phyloP scores from a whole-genome alignment of 2,797 vertebrate genomes.

The Rachycentron canadum region DNA sequence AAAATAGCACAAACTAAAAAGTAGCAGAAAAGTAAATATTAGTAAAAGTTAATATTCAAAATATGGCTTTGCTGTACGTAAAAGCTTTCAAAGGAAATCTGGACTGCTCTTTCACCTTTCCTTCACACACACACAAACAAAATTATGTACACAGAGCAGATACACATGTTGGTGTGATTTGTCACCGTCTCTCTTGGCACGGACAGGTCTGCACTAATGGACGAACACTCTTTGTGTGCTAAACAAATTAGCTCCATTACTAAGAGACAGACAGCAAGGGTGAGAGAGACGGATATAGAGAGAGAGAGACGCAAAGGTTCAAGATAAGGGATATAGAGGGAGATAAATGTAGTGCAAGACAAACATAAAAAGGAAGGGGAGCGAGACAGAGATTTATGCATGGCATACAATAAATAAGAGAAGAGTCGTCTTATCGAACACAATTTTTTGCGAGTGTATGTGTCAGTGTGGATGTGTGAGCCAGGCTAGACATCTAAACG shows the following conservation, averaged over 20 bases:
- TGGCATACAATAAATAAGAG: slow-evolving; percentile 22
- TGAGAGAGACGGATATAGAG: slow-evolving; percentile 44
- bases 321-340: slow-evolving; percentile 38
- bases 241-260: slow-evolving; percentile 89
- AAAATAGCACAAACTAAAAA: no score
- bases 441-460: slow-evolving; percentile 26
- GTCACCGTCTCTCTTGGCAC: slow-evolving; percentile 82
- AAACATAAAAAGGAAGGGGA: slow-evolving; percentile 37
- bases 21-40: no score
- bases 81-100: slow-evolving; percentile 4
- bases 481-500: slow-evolving; percentile 67
- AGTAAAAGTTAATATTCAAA: slow-evolving; percentile 3
- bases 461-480: slow-evolving; percentile 45
- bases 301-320: slow-evolving; percentile 24
- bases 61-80: background rate
- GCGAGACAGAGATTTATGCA: slow-evolving; percentile 41
- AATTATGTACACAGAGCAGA: slow-evolving; percentile 43
- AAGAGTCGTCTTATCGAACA: slow-evolving; percentile 47
- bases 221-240: slow-evolving; percentile 84
- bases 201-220: slow-evolving; percentile 82
- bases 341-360: slow-evolving; percentile 48
- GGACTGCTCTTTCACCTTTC: slow-evolving; percentile 8
- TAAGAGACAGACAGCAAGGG: slow-evolving; percentile 76
- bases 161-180: slow-evolving; percentile 76
- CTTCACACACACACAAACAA: slow-evolving; percentile 18